These are phyloP conservation scores for Liolophura sinensis DNA, from an alignment of 1,140 invertebrate genomes.

Conservation along the genomic window DNA sequence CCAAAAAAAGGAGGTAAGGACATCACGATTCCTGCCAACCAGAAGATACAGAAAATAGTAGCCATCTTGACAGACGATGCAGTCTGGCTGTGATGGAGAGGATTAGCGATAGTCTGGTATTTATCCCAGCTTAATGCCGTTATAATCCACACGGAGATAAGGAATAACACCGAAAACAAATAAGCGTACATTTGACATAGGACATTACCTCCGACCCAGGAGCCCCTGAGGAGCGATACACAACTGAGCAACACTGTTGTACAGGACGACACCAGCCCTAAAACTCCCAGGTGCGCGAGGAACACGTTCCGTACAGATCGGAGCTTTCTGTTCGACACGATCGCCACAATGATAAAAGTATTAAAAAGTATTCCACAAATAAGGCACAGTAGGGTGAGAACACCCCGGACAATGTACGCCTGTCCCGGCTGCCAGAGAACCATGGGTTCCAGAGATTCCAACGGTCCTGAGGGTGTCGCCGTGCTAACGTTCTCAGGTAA, in stretches of 20 bases:
- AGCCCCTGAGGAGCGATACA: slow-evolving; percentile 31
- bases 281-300: slow-evolving; percentile 40
- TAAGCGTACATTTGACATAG: slow-evolving; percentile 37
- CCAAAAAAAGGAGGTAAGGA: slow-evolving; percentile 35
- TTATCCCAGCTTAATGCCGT: slow-evolving; percentile 52
- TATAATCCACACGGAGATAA: slow-evolving; percentile 43
- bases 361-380: slow-evolving; percentile 23
- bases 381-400: too few species aligned
- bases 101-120: slow-evolving; percentile 48
- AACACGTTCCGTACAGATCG: slow-evolving; percentile 45
- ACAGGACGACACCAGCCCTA: slow-evolving; percentile 35
- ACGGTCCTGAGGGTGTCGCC: too few species aligned
- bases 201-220: slow-evolving; percentile 32
- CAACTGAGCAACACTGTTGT: slow-evolving; percentile 31
- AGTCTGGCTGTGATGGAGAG: slow-evolving; percentile 46
- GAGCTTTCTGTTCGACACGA: slow-evolving; percentile 45
- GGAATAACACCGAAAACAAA: slow-evolving; percentile 27
- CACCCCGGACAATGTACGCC: too few species aligned
- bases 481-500: too few species aligned
- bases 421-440: too few species aligned
- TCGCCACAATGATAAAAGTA: slow-evolving; percentile 44
- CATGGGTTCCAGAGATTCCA: too few species aligned
- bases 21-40: slow-evolving; percentile 26
- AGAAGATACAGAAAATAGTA: slow-evolving; percentile 37
- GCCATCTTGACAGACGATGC: slow-evolving; percentile 41